Evolutionary conservation across 2,113 vertebrate species (phyloP), one percentile per base, ranked within the genome.

Genomic region (Hippocampus mohnikei): DNA sequence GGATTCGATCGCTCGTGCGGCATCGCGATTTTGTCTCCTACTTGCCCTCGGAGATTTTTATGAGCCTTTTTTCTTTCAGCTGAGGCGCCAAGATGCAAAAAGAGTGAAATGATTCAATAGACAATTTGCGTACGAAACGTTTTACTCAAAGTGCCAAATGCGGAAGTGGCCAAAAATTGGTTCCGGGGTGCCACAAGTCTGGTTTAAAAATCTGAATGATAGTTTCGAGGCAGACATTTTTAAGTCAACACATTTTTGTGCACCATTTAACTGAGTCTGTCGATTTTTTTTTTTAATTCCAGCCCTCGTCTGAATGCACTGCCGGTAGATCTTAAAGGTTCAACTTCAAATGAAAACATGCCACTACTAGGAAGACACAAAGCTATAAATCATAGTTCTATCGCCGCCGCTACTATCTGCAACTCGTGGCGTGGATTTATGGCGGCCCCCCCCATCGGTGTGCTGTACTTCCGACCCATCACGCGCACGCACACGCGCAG

Each of bases 371-470:
- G 78, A 86, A 87, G 60, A 82, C 61, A 69, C 71, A 71, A 68
- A 69, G 66, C 71, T 59, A 68, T 67, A 7, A 27, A 60, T 60
- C n/a, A 46, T 68, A 62, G 5, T 59, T 59, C 13, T 58, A 15
- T 13, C 29, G 15, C 13, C 29, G 56, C 13, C 29, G 41, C 40
- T 25, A 78, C 76, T 82, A 76, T 84, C 73, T 73, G 73, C 74
- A 78, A 75, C 84, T 84, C 74, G 66, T 48, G 73, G 83, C 82
- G 74, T 76, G 72, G 81, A 87, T 90, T 87, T 88, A 87, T 75
- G 67, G 67, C 42, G 3, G 41, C 58, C 29, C 29, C 76, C 87
- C 74, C 78, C 66, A 15, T 55, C 64, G 0, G 70, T 76, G 66
- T 55, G 77, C 75, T 76, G 67, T 62, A 78, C 78, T 77, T 81